A percentile compares a stretch with the other conserved stretches of the same genome.
Evolutionary conservation across 2,797 vertebrate species (phyloP).

Genomic region (Acanthopagrus latus): DNA sequence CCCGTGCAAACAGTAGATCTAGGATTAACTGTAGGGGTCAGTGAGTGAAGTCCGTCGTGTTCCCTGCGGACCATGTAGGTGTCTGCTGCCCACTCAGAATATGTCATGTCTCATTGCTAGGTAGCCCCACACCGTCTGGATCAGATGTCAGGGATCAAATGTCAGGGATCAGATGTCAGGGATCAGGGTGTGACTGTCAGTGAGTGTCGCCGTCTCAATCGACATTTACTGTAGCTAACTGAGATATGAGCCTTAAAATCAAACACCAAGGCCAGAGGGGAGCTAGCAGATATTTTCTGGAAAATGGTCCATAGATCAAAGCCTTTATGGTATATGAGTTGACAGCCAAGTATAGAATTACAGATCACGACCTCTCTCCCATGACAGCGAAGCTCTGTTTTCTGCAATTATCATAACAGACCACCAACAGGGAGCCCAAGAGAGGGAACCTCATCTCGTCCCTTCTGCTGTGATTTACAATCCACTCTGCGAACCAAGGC

Average conservation of each 20-base stretch:
- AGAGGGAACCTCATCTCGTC: conserved; percentile 46
- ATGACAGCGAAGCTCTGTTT: conserved; percentile 54
- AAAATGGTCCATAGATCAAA: conserved; percentile 57
- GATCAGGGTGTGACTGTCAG: conserved; percentile 45
- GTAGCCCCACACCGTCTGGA: conserved; percentile 48
- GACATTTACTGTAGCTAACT: conserved; percentile 20
- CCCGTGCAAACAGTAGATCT: conserved; percentile 62
- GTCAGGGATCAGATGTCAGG: conserved; percentile 54
- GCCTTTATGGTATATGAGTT: conserved; percentile 33
- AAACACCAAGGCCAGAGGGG: conserved; percentile 11
- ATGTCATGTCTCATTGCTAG: conserved; percentile 39
- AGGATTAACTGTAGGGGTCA: conserved; percentile 51
- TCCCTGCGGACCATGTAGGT: conserved; percentile 52
- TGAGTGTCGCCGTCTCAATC: conserved; percentile 16
- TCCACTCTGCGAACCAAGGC: conserved; percentile 55
- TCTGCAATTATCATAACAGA: conserved; percentile 68
- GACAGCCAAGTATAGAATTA: conserved; percentile 53
- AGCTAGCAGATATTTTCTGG: conserved; percentile 11
- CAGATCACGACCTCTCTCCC: conserved; percentile 54
- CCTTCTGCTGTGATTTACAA: conserved; percentile 61
- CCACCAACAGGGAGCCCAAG: conserved; percentile 56
- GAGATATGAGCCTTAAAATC: conserved; percentile 29
- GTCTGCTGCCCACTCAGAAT: conserved; percentile 50
- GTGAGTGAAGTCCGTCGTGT: conserved; percentile 40
- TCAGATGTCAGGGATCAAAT: conserved; percentile 60